Evolutionary conservation across 2,113 vertebrate species (phyloP), one percentile per base, ranked within the genome.

Genomic region (Nyctereutes procyonoides): DNA sequence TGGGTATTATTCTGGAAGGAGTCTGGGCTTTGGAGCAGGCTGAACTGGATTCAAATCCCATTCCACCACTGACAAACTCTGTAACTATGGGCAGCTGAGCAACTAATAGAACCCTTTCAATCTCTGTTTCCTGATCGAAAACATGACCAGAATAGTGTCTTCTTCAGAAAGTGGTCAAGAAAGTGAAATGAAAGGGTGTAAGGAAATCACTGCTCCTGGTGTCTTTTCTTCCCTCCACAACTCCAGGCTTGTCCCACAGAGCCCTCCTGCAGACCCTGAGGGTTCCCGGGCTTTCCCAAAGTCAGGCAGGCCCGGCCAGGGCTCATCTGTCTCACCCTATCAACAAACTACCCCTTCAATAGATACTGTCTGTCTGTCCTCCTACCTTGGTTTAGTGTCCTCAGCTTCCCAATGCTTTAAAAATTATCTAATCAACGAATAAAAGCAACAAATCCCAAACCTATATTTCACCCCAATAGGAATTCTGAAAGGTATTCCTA

Each of bases 1-100:
- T 87, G 56, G 13, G 56, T 94, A 38, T 83, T 91, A 85, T 74
- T 60, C 58, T 87, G 20, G n/a, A 86, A 92, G 20, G 58, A 95
- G 22, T 84, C n/a, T 51, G 71, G 38, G 3, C 62, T 95, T 86
- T n/a, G 81, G 28, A 80, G 16, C 30, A 77, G 16, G 26, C 6
- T 32, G n/a, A 62, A 55, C 24, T 77, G 28, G 60, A 30, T 83
- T 80, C 51, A 74, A 87, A 90, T 89, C 24, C 20, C 30, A 6
- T 48, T n/a, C 35, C 9, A 51, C 35, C 32, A 51, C 69, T 38
- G 32, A 86, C 24, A 82, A 53, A 48, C 22, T 26, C 1, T 28
- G 11, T 53, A 53, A 73, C 63, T 0, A 0, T 5, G n/a, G 17
- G 12, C n/a, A 80, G 58, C 1, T 8, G 28, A 15, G 22, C n/a